These are phyloP conservation scores for Condylura cristata DNA, from an alignment of 2,113 vertebrate genomes.

Conservation along the genomic window DNA sequence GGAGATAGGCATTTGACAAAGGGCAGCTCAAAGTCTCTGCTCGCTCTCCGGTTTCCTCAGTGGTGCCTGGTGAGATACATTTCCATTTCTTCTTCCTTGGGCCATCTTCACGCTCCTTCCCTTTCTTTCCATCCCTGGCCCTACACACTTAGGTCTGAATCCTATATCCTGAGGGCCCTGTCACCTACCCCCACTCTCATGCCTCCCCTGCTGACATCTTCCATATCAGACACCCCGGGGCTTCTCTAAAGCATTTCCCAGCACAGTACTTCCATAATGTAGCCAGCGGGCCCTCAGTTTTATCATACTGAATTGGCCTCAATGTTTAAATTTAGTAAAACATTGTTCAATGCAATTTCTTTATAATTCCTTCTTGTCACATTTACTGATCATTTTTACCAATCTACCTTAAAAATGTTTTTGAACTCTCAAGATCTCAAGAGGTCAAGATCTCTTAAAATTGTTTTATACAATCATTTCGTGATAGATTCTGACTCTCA, in stretches of 20 bases:
- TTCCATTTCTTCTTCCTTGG: background rate
- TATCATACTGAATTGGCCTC: background rate
- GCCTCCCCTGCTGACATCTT: background rate
- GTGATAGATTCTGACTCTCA: background rate
- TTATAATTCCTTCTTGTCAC: background rate
- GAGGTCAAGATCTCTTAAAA: background rate
- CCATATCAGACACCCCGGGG: too few species aligned
- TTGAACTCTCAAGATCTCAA: too few species aligned
- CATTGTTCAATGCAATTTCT: background rate
- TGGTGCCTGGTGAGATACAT: rapidly evolving
- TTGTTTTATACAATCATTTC: background rate
- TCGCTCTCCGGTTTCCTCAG: background rate
- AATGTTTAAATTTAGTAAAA: background rate
- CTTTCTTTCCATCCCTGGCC: background rate
- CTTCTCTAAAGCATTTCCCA: background rate
- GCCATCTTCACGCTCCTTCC: background rate
- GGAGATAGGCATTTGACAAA: background rate
- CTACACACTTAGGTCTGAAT: background rate
- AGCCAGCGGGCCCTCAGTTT: background rate
- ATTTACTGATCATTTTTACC: background rate
- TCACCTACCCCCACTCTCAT: background rate
- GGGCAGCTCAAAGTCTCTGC: background rate
- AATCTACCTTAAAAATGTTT: slow-evolving; percentile 18
- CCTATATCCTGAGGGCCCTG: background rate
- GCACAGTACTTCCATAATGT: background rate